Evolutionary conservation across 2,888 invertebrate species (phyloP), one percentile per base, ranked within the genome.

Genomic region (Polyommatus icarus): DNA sequence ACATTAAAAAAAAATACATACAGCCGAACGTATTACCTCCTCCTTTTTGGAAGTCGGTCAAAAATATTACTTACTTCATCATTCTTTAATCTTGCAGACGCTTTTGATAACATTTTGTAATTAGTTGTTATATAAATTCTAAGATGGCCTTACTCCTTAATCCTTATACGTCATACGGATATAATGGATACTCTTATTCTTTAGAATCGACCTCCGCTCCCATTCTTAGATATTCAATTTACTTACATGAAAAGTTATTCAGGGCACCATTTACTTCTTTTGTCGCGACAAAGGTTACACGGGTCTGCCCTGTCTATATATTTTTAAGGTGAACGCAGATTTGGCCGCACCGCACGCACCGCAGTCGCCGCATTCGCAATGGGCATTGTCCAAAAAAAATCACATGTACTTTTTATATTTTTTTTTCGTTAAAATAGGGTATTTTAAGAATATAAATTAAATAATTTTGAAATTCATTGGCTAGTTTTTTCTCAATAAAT

Each of bases 191-290:
- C 20, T 24, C 61, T 61, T 61, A 59, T 59, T 61, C 61, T 61
- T 61, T 61, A 24, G 61, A 61, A 61, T 61, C 67, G 15, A 67
- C 12, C 29, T 29, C 29, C 67, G 29, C 5, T 18, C 29, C 67
- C 18, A 18, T 67, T 67, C 32, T 32, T 12, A 67, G 67, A 32
- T 32, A 29, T 32, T 67, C 32, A 67, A 67, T 67, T 29, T 67
- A 67, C 67, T 67, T 18, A 32, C 29, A 67, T 32, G 32, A 67
- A 46, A 67, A 67, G 15, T 67, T 67, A 67, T 67, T 67, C 67
- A 67, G 29, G 67, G 29, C 67, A 67, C 32, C 29, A 67, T 67
- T 67, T 29, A 32, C 32, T 67, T 67, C 67, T 67, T 67, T 67
- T 67, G 67, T 6, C 67, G 29, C 67, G 29, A 67, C 29, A 32